Conservation (phyloP, 2,797 vertebrate species). For the Spea hammondii region DNA sequence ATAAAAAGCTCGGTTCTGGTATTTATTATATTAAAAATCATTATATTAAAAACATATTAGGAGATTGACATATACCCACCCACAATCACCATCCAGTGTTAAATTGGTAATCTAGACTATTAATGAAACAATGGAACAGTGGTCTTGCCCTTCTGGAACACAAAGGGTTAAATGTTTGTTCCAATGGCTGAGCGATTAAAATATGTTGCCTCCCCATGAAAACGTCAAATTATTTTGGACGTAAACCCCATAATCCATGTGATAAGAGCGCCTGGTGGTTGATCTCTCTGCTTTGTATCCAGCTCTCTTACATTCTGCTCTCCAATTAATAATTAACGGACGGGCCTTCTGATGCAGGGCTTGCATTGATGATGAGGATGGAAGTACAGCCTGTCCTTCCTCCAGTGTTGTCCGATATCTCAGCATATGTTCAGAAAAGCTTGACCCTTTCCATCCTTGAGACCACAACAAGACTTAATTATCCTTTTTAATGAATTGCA, state of each 20-base stretch:
- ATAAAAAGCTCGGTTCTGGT: too few species aligned
- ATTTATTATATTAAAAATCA: too few species aligned
- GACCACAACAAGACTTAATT: too few species aligned
- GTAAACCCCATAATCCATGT: background rate
- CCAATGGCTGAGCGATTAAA: background rate
- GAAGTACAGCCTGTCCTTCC: constrained; percentile 23
- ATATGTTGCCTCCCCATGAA: background rate
- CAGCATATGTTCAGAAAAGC: constrained; percentile 3
- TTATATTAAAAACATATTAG: too few species aligned
- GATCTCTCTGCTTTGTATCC: constrained; percentile 30
- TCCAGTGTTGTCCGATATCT: constrained; percentile 19
- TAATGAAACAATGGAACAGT: too few species aligned
- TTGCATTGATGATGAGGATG: constrained; percentile 42
- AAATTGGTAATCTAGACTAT: too few species aligned
- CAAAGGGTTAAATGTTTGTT: background rate
- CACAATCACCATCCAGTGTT: too few species aligned
- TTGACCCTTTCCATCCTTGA: too few species aligned
- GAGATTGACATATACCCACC: too few species aligned
- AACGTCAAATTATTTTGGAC: background rate
- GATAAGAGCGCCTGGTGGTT: constrained; percentile 25
- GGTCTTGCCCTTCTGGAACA: background rate
- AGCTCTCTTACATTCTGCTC: constrained; percentile 22
- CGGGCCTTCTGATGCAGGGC: constrained; percentile 33
- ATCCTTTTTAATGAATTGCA: background rate
- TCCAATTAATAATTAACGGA: constrained; percentile 46